These are phyloP conservation scores for Entelurus aequoreus DNA, from an alignment of 2,113 vertebrate species.

Conservation along the genomic window DNA sequence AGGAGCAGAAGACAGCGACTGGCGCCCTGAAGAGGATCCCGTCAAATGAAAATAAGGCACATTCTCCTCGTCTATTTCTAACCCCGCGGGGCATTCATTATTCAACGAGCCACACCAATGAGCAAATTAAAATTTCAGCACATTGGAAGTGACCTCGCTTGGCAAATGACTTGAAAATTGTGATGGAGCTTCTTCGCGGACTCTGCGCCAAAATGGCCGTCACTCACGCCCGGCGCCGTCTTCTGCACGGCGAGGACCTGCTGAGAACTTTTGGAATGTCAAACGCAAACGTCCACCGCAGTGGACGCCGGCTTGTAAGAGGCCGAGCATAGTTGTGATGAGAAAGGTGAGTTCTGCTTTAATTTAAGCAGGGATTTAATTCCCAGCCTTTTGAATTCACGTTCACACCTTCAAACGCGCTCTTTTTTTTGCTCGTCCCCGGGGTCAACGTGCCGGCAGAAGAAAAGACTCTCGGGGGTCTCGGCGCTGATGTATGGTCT, in stretches of 20 bases:
- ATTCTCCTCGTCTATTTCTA: conserved; percentile 85
- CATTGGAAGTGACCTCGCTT: conserved; percentile 72
- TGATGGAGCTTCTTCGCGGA: conserved; percentile 50
- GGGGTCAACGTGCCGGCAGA: conserved; percentile 43
- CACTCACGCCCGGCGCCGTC: conserved; percentile 51
- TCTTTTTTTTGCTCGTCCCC: conserved; percentile 56
- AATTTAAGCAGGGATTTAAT: too few relatives aligned
- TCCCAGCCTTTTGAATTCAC: conserved; percentile 21
- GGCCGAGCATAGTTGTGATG: too few relatives aligned
- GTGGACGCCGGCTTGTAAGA: too few relatives aligned
- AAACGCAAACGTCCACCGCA: too few relatives aligned
- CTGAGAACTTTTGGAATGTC: too few relatives aligned
- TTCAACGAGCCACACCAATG: conserved; percentile 89
- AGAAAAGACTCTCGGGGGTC: conserved; percentile 50
- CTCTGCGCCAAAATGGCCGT: conserved; percentile 49
- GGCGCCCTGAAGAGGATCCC: conserved; percentile 80
- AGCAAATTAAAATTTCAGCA: conserved; percentile 88
- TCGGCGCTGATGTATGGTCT: conserved; percentile 65
- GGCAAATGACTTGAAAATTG: conserved; percentile 60
- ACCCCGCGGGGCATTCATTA: conserved; percentile 86
- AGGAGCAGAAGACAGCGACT: conserved; percentile 69
- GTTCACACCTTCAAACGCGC: conserved; percentile 45
- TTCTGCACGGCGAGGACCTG: conserved; percentile 14
- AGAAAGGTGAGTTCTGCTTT: too few relatives aligned
- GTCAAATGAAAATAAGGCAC: conserved; percentile 83